Percentiles rank a stretch among this genome's conserved stretches.
Conservation (phyloP, 2,888 invertebrate species). For the Frankliniella fusca region DNA sequence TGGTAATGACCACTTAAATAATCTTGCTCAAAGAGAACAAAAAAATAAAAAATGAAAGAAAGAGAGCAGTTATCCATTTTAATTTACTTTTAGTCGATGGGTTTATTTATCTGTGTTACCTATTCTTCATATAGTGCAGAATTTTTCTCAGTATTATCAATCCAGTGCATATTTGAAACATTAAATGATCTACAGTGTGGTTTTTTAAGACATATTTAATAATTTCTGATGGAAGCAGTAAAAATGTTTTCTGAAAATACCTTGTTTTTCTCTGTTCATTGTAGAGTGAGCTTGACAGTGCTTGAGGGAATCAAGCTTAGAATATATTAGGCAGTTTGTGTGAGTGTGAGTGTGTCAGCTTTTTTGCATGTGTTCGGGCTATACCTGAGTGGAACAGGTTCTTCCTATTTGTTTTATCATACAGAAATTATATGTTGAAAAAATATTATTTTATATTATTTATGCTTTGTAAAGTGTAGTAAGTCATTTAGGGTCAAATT, state of each 20-base stretch:
- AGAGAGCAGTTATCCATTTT: not conserved
- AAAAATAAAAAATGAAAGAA: no score
- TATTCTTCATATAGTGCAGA: not conserved
- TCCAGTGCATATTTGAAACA: not conserved
- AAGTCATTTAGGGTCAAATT: not conserved
- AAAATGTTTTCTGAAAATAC: not conserved
- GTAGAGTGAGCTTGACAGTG: not conserved
- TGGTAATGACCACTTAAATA: no score
- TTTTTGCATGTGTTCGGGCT: not conserved
- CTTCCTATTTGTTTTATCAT: slow-evolving; percentile 19
- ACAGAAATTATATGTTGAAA: slow-evolving; percentile 12
- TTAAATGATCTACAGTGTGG: no score
- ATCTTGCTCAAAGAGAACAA: no score
- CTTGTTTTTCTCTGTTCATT: not conserved
- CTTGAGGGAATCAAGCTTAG: not conserved
- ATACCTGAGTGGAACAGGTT: not conserved
- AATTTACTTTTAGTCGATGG: not conserved
- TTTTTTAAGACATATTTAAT: no score
- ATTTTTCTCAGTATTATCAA: not conserved
- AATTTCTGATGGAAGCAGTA: no score
- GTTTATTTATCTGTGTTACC: not conserved
- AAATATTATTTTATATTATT: slow-evolving; percentile 24
- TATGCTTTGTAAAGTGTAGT: slow-evolving; percentile 23
- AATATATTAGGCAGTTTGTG: not conserved
- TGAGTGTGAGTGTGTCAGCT: not conserved